Evolutionary conservation across 2,797 vertebrate species (phyloP).

Genomic region (Spheniscus humboldti): DNA sequence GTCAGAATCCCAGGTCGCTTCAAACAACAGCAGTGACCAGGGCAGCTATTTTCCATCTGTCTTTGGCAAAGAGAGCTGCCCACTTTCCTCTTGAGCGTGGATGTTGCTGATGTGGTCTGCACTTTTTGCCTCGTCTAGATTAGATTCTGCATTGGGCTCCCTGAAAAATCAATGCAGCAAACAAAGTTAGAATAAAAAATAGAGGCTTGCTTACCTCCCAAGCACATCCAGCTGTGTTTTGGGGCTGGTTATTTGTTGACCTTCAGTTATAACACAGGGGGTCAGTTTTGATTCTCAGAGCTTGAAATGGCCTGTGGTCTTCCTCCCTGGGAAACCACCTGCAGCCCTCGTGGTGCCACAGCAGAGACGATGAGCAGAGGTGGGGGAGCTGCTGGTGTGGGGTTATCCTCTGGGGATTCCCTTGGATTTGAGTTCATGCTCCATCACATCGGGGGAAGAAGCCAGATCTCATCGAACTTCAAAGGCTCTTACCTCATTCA

Average conservation of each 20-base stretch:
- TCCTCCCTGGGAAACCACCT: neutral
- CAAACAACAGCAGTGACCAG: neutral
- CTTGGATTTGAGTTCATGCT: neutral
- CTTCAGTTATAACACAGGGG: neutral
- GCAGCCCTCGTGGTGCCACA: neutral
- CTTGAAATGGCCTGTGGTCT: neutral
- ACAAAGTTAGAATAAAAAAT: neutral
- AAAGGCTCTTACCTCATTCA: neutral
- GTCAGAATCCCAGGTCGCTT: neutral
- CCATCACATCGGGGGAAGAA: neutral
- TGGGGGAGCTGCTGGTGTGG: neutral
- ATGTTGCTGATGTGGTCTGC: neutral
- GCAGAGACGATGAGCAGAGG: neutral
- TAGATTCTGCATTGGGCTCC: neutral
- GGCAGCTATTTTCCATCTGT: neutral
- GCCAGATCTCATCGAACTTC: neutral
- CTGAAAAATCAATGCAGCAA: neutral
- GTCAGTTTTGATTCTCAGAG: neutral
- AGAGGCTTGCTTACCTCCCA: neutral
- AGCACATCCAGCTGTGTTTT: neutral
- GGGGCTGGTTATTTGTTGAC: neutral
- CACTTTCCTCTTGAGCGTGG: neutral
- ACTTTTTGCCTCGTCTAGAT: neutral
- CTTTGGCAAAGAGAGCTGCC: neutral
- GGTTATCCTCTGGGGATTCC: neutral